These are phyloP conservation scores for Melitaea cinxia DNA, from an alignment of 1,140 invertebrate species.

Conservation along the genomic window DNA sequence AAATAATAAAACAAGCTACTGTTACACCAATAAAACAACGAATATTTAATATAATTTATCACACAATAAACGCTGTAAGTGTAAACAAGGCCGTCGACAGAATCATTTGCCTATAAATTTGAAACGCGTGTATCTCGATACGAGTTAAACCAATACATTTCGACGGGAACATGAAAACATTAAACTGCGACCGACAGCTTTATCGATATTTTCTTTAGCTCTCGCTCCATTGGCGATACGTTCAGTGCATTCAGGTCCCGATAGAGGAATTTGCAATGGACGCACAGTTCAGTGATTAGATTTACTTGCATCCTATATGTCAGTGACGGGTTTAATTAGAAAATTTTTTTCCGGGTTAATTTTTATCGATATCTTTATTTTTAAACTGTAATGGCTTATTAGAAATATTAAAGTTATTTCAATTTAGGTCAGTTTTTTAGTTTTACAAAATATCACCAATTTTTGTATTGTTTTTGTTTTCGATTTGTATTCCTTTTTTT, in stretches of 20 bases:
- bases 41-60: constrained; percentile 14
- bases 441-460: neutral
- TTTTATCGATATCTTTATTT: neutral
- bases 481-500: no score
- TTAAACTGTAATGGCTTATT: no score
- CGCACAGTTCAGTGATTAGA: neutral
- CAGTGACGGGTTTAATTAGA: neutral
- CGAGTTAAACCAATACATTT: constrained; percentile 28
- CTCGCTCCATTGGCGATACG: constrained; percentile 20
- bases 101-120: constrained; percentile 32
- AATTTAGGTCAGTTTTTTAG: neutral
- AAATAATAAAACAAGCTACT: neutral
- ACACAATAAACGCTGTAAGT: neutral
- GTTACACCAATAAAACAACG: neutral
- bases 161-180: constrained; percentile 30
- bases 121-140: constrained; percentile 23
- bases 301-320: neutral
- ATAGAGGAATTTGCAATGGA: neutral
- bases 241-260: neutral
- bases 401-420: no score
- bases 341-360: neutral
- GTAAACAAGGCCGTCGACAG: constrained; percentile 16
- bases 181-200: constrained; percentile 37
- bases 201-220: constrained; percentile 38
- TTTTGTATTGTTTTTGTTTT: neutral